phyloP scores from a whole-genome alignment of 2,888 invertebrate genomes.

The Plemyria rubiginata region DNA sequence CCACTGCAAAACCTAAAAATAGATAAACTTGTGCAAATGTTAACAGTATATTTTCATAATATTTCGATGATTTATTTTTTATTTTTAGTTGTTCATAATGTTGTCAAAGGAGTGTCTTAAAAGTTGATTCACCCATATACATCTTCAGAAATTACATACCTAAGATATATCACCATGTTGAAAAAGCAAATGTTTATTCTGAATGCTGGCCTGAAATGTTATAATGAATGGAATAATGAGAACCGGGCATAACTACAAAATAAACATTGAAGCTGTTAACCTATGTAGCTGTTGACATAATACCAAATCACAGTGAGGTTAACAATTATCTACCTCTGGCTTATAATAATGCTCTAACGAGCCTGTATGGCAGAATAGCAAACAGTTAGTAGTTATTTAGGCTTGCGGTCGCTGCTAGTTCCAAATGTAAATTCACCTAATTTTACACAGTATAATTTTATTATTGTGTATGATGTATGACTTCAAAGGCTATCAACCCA shows the following conservation, averaged over 20 bases:
- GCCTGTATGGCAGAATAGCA: slow-evolving; percentile 21
- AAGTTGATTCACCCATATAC: too few species aligned
- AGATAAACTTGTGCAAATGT: too few species aligned
- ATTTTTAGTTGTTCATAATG: too few species aligned
- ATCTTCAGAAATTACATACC: too few species aligned
- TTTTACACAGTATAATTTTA: slow-evolving; percentile 32
- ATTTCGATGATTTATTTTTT: too few species aligned
- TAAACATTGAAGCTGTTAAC: slow-evolving; percentile 17
- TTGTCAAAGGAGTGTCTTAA: too few species aligned
- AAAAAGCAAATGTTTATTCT: too few species aligned
- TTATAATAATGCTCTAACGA: slow-evolving; percentile 35
- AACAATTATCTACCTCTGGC: slow-evolving; percentile 26
- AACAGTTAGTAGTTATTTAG: slow-evolving; percentile 25
- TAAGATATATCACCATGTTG: too few species aligned
- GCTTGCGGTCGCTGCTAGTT: slow-evolving; percentile 34
- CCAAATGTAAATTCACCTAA: slow-evolving; percentile 40
- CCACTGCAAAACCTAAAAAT: too few species aligned
- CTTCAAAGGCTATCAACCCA: slow-evolving; percentile 10
- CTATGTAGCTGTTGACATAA: slow-evolving; percentile 20
- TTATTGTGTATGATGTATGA: slow-evolving; percentile 27
- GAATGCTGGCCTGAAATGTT: too few species aligned
- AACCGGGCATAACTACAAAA: not conserved
- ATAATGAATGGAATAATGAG: too few species aligned
- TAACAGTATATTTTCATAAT: too few species aligned
- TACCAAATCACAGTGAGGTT: slow-evolving; percentile 25